A percentile compares a stretch with the other conserved stretches of the same genome.
phyloP scores from a whole-genome alignment of 2,888 invertebrate genomes.

The Andrena praecox region DNA sequence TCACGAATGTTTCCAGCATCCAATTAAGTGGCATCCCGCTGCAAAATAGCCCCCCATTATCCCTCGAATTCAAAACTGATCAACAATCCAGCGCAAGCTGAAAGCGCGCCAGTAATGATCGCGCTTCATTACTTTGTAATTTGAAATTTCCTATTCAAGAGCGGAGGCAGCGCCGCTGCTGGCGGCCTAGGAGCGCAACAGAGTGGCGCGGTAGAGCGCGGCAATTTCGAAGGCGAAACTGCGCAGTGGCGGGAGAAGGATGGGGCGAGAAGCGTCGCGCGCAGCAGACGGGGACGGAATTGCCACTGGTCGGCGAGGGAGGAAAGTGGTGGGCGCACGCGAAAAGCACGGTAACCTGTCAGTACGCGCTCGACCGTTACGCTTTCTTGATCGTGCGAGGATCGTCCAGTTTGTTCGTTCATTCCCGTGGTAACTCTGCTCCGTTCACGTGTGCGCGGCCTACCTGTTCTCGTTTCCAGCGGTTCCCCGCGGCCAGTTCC shows the following conservation, averaged over 20 bases:
- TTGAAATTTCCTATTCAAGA: slow-evolving; percentile 8
- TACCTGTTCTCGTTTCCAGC: background rate
- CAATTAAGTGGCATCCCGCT: background rate
- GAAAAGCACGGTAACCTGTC: slow-evolving; percentile 30
- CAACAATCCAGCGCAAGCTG: background rate
- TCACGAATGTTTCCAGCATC: background rate
- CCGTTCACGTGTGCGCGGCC: slow-evolving; percentile 40
- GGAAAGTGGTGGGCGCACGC: slow-evolving; percentile 52
- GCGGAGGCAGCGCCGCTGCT: slow-evolving; percentile 5
- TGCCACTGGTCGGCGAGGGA: slow-evolving; percentile 21
- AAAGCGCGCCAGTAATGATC: slow-evolving; percentile 23
- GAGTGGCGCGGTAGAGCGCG: slow-evolving; percentile 21
- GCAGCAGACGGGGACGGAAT: background rate
- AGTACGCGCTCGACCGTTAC: slow-evolving; percentile 58
- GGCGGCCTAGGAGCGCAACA: background rate
- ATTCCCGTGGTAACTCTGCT: slow-evolving; percentile 5
- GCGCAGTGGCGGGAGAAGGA: background rate
- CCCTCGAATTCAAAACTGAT: background rate
- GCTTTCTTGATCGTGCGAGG: background rate
- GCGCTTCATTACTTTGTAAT: slow-evolving; percentile 35
- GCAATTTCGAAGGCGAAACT: background rate
- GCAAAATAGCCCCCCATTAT: background rate
- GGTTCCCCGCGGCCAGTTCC: background rate
- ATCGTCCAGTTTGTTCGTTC: background rate
- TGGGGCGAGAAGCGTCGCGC: background rate